Conservation (phyloP, 2,113 vertebrate genomes). For the Gnathonemus echidnorhynchus region DNA sequence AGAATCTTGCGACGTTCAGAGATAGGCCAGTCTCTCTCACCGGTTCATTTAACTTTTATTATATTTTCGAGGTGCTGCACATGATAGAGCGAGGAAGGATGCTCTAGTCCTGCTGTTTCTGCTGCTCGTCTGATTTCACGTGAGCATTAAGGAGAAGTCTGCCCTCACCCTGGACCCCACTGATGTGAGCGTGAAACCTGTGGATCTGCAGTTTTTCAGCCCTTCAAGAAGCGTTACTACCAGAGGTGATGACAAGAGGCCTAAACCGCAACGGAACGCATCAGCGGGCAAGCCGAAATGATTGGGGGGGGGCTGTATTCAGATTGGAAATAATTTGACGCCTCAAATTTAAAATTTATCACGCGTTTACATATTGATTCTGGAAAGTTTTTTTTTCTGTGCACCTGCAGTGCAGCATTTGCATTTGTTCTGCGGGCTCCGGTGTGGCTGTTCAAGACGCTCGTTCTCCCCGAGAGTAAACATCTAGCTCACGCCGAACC, state of each 20-base stretch:
- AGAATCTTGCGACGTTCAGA: background rate
- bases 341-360: background rate
- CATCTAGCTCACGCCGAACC: background rate
- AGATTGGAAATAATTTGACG: background rate
- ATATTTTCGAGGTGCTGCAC: background rate
- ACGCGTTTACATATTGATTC: constrained; percentile 3
- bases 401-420: background rate
- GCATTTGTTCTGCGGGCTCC: background rate
- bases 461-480: background rate
- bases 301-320: background rate
- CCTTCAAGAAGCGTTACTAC: background rate
- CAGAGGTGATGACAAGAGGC: background rate
- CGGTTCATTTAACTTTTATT: background rate
- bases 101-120: background rate
- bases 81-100: background rate
- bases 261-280: background rate
- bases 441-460: background rate
- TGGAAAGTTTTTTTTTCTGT: background rate
- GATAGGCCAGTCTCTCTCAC: background rate
- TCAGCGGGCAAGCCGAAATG: background rate
- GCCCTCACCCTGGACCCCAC: background rate
- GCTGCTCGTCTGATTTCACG: background rate
- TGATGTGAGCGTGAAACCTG: background rate
- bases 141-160: background rate
- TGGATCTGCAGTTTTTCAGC: background rate